Conservation (phyloP, 1,140 invertebrate genomes). For the Platorchestia sp. region DNA sequence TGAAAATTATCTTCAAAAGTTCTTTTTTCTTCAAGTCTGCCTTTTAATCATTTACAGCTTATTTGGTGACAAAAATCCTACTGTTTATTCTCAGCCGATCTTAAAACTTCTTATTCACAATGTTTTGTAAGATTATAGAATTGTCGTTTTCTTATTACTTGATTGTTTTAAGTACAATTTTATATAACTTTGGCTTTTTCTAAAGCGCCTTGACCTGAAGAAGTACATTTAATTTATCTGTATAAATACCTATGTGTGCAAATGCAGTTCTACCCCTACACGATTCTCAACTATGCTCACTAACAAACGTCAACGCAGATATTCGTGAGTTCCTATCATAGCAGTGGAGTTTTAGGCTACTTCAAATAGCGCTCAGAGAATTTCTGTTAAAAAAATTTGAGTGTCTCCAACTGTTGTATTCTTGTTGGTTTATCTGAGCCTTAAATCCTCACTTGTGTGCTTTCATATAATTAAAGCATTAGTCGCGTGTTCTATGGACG, state of each 20-base stretch:
- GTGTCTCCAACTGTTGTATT: too few species aligned
- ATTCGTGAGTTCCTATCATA: too few species aligned
- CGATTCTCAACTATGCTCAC: not conserved
- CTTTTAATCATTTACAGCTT: not conserved
- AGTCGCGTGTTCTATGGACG: too few species aligned
- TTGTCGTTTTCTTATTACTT: not conserved
- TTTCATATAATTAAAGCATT: too few species aligned
- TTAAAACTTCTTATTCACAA: not conserved
- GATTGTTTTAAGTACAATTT: not conserved
- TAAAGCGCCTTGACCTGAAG: not conserved
- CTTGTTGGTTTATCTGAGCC: too few species aligned
- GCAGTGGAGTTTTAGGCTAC: too few species aligned
- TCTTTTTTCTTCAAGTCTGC: not conserved
- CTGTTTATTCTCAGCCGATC: not conserved
- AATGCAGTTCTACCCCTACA: not conserved
- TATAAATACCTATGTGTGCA: not conserved
- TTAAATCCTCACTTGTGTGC: too few species aligned
- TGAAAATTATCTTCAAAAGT: not conserved
- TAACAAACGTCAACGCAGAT: not conserved
- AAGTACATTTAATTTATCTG: not conserved
- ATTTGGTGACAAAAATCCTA: not conserved
- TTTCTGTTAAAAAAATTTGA: too few species aligned
- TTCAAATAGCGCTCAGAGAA: too few species aligned
- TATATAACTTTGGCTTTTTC: not conserved
- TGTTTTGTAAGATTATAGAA: not conserved